Percentiles rank a stretch among this genome's conserved stretches.
phyloP scores from a whole-genome alignment of 2,888 invertebrate genomes.

The Trypoxylon attenuatum region DNA sequence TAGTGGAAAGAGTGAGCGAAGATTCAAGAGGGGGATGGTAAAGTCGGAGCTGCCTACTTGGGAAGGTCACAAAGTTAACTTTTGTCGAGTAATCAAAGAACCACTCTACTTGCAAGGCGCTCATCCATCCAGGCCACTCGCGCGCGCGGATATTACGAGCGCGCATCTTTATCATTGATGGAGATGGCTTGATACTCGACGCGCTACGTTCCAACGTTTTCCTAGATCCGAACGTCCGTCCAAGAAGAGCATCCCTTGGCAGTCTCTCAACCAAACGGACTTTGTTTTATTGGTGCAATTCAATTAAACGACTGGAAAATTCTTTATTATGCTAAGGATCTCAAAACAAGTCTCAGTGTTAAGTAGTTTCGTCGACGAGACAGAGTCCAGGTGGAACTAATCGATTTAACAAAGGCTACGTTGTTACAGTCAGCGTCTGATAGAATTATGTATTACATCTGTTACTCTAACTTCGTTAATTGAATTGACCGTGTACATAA shows the following conservation, averaged over 20 bases:
- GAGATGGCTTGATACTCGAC: slow-evolving; percentile 20
- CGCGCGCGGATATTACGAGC: slow-evolving; percentile 17
- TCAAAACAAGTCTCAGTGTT: too few relatives aligned
- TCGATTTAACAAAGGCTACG: too few relatives aligned
- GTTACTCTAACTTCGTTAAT: too few relatives aligned
- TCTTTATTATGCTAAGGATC: too few relatives aligned
- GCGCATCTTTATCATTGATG: slow-evolving; percentile 34
- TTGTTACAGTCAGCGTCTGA: too few relatives aligned
- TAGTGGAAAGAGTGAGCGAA: slow-evolving; percentile 16
- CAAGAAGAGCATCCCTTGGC: slow-evolving; percentile 24
- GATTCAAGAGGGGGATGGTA: slow-evolving; percentile 1
- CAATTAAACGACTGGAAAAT: too few relatives aligned
- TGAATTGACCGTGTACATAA: too few relatives aligned
- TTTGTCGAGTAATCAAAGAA: slow-evolving; percentile 46
- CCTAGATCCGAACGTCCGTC: slow-evolving; percentile 22
- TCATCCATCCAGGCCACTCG: slow-evolving; percentile 33
- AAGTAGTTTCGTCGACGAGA: too few relatives aligned
- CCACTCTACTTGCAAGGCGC: slow-evolving; percentile 42
- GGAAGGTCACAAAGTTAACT: slow-evolving; percentile 45
- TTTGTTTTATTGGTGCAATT: slow-evolving; percentile 30
- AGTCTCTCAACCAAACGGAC: slow-evolving; percentile 24
- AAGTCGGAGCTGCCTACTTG: slow-evolving; percentile 26
- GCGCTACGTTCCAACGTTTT: slow-evolving; percentile 8
- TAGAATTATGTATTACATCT: too few relatives aligned
- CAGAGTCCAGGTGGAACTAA: too few relatives aligned